These are phyloP conservation scores for Drosophila prostipennis DNA, from an alignment of 2,888 invertebrate genomes.

Conservation along the genomic window DNA sequence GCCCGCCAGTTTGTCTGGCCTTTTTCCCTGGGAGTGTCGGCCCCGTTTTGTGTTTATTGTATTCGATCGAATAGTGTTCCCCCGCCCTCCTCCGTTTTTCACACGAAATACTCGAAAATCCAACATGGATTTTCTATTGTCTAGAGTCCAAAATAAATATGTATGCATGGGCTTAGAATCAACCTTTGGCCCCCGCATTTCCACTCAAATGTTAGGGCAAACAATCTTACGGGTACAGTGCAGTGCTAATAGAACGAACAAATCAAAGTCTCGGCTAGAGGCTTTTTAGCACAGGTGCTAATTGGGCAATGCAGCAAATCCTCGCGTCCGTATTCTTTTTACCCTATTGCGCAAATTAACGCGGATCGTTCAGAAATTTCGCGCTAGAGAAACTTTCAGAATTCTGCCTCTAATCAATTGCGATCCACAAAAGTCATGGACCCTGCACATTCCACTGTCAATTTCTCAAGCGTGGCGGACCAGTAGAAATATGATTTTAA, in stretches of 20 bases:
- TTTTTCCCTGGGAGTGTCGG: constrained; percentile 47
- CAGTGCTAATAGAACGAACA: constrained; percentile 46
- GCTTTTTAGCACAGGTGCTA: constrained; percentile 59
- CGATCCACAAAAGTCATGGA: constrained; percentile 27
- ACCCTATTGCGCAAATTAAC: constrained; percentile 27
- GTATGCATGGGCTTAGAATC: constrained; percentile 16
- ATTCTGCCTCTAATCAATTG: constrained; percentile 37
- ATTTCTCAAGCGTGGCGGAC: constrained; percentile 15
- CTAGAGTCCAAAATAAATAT: constrained; percentile 29
- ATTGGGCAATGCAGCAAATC: constrained; percentile 55
- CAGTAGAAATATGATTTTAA: neutral
- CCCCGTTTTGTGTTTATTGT: constrained; percentile 36
- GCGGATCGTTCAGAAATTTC: constrained; percentile 36
- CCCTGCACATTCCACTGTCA: constrained; percentile 26
- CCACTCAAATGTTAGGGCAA: constrained; percentile 21
- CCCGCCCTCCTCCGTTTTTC: constrained; percentile 25
- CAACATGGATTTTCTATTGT: constrained; percentile 57
- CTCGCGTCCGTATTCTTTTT: constrained; percentile 8
- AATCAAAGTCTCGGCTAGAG: constrained; percentile 34
- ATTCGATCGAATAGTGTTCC: constrained; percentile 22
- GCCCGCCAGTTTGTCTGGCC: constrained; percentile 68
- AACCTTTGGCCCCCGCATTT: constrained; percentile 13
- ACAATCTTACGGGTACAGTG: constrained; percentile 27
- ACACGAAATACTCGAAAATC: constrained; percentile 57
- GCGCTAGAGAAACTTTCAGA: constrained; percentile 45